Evolutionary conservation across 2,113 vertebrate genomes (phyloP), one percentile per base, ranked within the genome.

Genomic region (Neoarius graeffei): DNA sequence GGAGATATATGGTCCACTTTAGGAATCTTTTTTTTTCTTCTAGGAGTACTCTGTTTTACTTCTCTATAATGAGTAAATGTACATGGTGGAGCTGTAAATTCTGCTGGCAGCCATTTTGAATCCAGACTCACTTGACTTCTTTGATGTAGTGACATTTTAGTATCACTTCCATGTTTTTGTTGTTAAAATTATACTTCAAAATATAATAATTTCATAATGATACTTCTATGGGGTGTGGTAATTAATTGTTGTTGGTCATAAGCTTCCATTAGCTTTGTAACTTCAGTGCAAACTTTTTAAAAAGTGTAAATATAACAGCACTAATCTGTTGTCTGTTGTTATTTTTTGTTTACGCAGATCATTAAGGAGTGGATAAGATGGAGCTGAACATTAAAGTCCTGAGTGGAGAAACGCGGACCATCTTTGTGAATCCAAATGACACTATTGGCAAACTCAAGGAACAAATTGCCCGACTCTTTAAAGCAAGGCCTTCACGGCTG

Each of bases 381-480:
- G 86, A 95, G 0, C 25, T 94, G 13, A 82, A 0, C 6, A 81
- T 94, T 5, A 87, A 0, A 0, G 87, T 81, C 86, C 6, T 94
- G 9, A 0, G 35, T 4, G 93, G 87, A 64, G 54, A 9, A 0
- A 42, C 57, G 17, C 13, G 1, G 4, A 7, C 0, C 0, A 4
- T 94, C 90, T 91, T 10, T 0, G 95, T 96, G 90, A 88, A 93
- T n/a, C 95, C 94, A 7, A 0, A 3, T 0, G 67, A 80, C 67
- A 94, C 92, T 0, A 92, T 94, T 30, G 85, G 84, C 2, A 62
- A 52, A 13, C 87, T 95, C 73, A 94, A 93, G 50, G 17, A 0
- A 0, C 30, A 14, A 25, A 92, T 94, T 80, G 66, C 89, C 0
- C 0, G 19, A 4, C 3, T 6, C 4, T 25, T 92, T 0, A 0